phyloP scores from a whole-genome alignment of 2,888 invertebrate genomes.

The Hydroisotoma schaefferi region DNA sequence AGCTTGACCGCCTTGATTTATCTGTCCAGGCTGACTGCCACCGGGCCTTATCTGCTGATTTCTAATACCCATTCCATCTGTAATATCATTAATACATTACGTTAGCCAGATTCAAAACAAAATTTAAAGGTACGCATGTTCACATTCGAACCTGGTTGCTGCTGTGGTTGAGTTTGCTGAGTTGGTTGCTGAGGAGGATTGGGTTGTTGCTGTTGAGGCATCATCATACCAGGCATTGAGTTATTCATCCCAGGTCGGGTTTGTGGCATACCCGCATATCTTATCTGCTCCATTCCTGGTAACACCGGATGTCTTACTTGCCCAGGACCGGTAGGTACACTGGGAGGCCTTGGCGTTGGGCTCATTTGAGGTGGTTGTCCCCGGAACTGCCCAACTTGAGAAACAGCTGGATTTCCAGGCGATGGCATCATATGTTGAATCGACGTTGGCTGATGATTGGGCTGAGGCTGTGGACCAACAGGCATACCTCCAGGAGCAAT shows the following conservation, averaged over 20 bases:
- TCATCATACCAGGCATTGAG: slow-evolving; percentile 29
- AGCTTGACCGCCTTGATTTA: slow-evolving; percentile 43
- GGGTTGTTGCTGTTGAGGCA: slow-evolving; percentile 37
- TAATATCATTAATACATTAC: background rate
- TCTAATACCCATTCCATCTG: slow-evolving; percentile 30
- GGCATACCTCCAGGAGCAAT: slow-evolving; percentile 62
- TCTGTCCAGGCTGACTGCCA: slow-evolving; percentile 40
- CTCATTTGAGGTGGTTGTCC: slow-evolving; percentile 46
- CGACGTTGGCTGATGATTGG: slow-evolving; percentile 50
- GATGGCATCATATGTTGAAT: slow-evolving; percentile 58
- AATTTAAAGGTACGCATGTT: no score
- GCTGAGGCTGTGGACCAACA: slow-evolving; percentile 45
- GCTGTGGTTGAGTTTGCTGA: slow-evolving; percentile 42
- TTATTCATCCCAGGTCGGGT: slow-evolving; percentile 49
- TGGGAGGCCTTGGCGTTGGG: slow-evolving; percentile 38
- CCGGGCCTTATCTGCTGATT: slow-evolving; percentile 49
- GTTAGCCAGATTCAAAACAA: background rate
- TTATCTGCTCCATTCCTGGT: slow-evolving; percentile 55
- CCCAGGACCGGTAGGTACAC: slow-evolving; percentile 25
- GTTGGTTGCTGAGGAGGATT: slow-evolving; percentile 30
- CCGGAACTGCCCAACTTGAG: slow-evolving; percentile 28
- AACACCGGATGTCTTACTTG: slow-evolving; percentile 44
- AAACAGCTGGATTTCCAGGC: slow-evolving; percentile 46
- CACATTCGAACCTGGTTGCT: slow-evolving; percentile 24
- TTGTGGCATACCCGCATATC: slow-evolving; percentile 53